Base-by-base conservation (phyloP, 2,888 invertebrate species). In the Coelopa pilipes region DNA sequence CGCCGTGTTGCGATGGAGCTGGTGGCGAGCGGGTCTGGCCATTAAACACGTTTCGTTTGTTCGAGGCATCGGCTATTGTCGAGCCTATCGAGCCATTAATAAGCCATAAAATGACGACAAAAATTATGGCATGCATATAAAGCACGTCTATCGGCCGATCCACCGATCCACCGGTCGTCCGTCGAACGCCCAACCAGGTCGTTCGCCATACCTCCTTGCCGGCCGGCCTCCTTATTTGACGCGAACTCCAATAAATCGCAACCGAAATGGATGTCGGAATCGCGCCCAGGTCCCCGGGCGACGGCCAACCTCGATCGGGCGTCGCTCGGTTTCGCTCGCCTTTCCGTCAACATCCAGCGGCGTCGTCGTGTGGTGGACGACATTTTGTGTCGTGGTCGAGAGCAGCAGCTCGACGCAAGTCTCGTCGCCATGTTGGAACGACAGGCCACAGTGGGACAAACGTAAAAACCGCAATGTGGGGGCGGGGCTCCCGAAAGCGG, bases 21-120 rank as follows among this genome's bases (percentile, higher is more conserved):
- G 34, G 34, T 34, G 34, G 7, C 34, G 34, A 7, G 34, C 34
- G 4, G 7, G 34, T 34, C 34, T 34, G 21, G 60, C 34, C 46
- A 53, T 68, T 59, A 53, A 72, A 65, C 67, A 60, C 70, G 57
- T 70, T 57, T 72, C 65, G 55, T 68, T 53, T 72, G 47, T 49
- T 68, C 62, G 50, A 79, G 81, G 21, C 46, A 60, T 21, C 10
- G 13, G 50, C 21, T 66, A 46, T 50, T 63, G 57, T 70, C n/a
- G 57, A 70, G 70, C 63, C 70, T 70, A 63, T 62, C 53, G 45
- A 53, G 65, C 68, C 73, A 73, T 82, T 83, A 83, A 82, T 82
- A 82, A 83, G 80, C 82, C 80, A 82, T 82, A 82, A 82, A 83
- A 81, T 73, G 70, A 70, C 62, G 63, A 70, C 70, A 50, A 70